phyloP scores from a whole-genome alignment of 2,797 vertebrate species.

The Lepus townsendii region DNA sequence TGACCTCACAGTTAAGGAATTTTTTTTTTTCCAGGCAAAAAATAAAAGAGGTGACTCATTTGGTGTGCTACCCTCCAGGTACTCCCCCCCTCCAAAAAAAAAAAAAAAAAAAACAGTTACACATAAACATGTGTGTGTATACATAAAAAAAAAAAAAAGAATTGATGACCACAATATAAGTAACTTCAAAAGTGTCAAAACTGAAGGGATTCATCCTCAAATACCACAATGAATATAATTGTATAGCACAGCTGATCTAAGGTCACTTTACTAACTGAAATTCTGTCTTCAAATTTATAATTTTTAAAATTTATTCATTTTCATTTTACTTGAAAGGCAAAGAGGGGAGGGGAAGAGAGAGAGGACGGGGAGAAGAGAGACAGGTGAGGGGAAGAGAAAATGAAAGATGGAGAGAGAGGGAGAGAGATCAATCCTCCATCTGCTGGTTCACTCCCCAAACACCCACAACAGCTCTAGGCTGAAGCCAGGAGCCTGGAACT shows the following conservation, averaged over 20 bases:
- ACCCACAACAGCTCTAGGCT: no score
- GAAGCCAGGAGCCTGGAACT: no score
- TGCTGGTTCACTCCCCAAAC: no score
- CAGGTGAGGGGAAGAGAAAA: no score
- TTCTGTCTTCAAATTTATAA: neutral
- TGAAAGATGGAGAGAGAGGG: no score
- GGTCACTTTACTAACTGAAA: neutral
- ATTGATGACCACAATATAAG: neutral
- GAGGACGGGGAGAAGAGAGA: no score
- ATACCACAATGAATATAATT: neutral
- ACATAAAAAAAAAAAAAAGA: neutral
- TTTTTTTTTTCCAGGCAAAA: neutral
- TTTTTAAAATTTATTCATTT: no score
- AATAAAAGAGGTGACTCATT: slow-evolving; percentile 23
- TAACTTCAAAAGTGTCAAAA: neutral
- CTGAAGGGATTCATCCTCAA: neutral
- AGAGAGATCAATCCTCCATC: no score
- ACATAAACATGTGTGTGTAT: neutral
- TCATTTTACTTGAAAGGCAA: no score
- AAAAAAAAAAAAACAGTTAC: neutral
- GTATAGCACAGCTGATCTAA: neutral
- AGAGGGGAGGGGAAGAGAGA: no score
- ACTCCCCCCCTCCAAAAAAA: no score
- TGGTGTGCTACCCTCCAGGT: neutral
- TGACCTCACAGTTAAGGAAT: neutral